These are phyloP conservation scores for Nasonia vitripennis DNA, from an alignment of 1,140 invertebrate genomes.

Conservation along the genomic window DNA sequence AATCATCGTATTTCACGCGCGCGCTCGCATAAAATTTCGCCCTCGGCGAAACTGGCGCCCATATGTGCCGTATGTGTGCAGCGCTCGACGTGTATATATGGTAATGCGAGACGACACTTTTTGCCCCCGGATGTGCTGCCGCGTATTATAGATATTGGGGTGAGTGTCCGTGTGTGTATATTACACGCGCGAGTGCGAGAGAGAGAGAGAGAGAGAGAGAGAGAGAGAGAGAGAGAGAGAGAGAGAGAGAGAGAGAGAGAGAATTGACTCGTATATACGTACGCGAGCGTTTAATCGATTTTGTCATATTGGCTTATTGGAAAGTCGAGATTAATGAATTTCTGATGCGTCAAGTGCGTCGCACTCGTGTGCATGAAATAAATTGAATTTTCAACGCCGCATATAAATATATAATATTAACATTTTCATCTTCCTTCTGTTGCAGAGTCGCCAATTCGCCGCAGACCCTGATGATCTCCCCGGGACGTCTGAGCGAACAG, in stretches of 20 bases:
- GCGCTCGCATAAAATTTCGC: constrained; percentile 27
- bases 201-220: neutral
- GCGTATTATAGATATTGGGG: neutral
- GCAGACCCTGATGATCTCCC: constrained; percentile 60
- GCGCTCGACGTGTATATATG: neutral
- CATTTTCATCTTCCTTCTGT: constrained; percentile 4
- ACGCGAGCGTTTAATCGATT: too few species aligned
- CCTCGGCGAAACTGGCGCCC: constrained; percentile 27
- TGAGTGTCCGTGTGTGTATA: neutral
- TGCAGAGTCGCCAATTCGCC: constrained; percentile 53
- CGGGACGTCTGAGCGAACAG: constrained; percentile 64
- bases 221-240: neutral
- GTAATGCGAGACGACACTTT: constrained; percentile 40
- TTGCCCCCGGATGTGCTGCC: neutral
- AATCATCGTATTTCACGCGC: constrained; percentile 64
- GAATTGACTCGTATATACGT: neutral
- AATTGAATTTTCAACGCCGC: too few species aligned
- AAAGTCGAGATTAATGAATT: too few species aligned
- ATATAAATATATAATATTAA: neutral
- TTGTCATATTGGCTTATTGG: too few species aligned
- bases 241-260: neutral
- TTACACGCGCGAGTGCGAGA: neutral
- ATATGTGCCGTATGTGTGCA: constrained; percentile 8
- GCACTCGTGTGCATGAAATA: too few species aligned
- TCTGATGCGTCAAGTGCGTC: too few species aligned